Base-by-base conservation (phyloP, 2,113 vertebrate species). In the Spizaetus ornatus region DNA sequence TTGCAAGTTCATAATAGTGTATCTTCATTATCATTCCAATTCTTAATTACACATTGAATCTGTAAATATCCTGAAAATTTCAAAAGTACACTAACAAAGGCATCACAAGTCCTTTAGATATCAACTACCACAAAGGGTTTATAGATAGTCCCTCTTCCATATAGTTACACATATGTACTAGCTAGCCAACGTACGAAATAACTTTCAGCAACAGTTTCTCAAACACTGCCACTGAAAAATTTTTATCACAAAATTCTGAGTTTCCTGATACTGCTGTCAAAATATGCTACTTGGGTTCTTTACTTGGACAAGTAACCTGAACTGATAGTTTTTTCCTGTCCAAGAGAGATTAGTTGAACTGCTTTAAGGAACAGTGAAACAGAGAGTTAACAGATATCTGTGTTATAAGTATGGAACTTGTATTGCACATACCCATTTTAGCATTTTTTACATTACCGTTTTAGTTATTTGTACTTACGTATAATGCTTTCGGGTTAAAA, bases 181-280 rank as follows among this genome's bases (percentile, higher is more conserved):
- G 10, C 14, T 26, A 61, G 61, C 27, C 59, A 69, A 58, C 2
- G 1, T 4, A 43, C 38, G 18, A 86, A 89, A 70, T n/a, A 15
- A 26, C 22, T 87, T 73, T 48, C 82, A 77, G 43, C 16, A 73
- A 38, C 4, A 85, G 16, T 42, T 43, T 62, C 16, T 67, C 67
- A 86, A 93, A 55, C 16, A 29, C 23, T 55, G 38, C 1, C 0
- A 2, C 3, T 53, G 48, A 73, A 58, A 50, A 25, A 1, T n/a
- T 77, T 66, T 84, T 72, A 82, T n/a, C 56, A 61, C 13, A 62
- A 84, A 6, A 56, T 32, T 12, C 19, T 13, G 11, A 53, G 32
- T 81, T 90, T 84, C 27, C n/a, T 43, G 47, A 62, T 71, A 58
- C 3, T 93, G 27, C 43, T 95, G 42, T 48, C 43, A 82, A 82